Base-by-base conservation (phyloP, 2,113 vertebrate genomes). In the Brienomyrus longianalis region DNA sequence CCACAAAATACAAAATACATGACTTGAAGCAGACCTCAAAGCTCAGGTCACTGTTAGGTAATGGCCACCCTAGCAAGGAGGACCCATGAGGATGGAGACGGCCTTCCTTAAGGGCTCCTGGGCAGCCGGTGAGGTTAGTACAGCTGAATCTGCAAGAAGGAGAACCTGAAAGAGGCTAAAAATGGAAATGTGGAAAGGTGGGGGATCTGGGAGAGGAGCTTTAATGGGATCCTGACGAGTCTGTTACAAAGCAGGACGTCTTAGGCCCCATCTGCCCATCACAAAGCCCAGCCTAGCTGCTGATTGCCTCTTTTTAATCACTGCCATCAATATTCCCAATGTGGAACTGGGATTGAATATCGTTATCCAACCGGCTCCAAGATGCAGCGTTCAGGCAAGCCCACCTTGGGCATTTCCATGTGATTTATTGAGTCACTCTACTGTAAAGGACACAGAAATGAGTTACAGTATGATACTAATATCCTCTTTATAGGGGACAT, bases 231-330 rank as follows among this genome's bases (percentile, higher is more conserved):
- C 39, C 39, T 54, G 39, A 43, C 27, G 52, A 88, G 35, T 31
- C 50, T 23, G 83, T 51, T 35, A 56, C 51, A 35, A 45, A 47
- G 35, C 52, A 62, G 87, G 35, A 62, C 8, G 87, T 19, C 87
- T n/a, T 47, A 45, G 52, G 54, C 23, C 17, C 43, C 87, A 43
- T 45, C 52, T 66, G 17, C 21, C 43, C 56, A 45, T 88, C 87
- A 23, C 56, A 51, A 45, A 62, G 56, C 35, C 91, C 91, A 74
- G 91, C 93, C 92, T 93, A 54, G 91, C 93, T 92, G 93, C 91
- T 93, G 91, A 92, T 91, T 91, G 94, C 88, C 90, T 91, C 87
- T 86, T 93, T 94, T 95, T 93, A 93, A 94, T 93, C 92, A 90
- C 91, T 90, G 89, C 93, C 92, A 94, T 94, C 93, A 93, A 94